Base-by-base conservation (phyloP, 2,888 invertebrate species). In the Crepidodera aurea region DNA sequence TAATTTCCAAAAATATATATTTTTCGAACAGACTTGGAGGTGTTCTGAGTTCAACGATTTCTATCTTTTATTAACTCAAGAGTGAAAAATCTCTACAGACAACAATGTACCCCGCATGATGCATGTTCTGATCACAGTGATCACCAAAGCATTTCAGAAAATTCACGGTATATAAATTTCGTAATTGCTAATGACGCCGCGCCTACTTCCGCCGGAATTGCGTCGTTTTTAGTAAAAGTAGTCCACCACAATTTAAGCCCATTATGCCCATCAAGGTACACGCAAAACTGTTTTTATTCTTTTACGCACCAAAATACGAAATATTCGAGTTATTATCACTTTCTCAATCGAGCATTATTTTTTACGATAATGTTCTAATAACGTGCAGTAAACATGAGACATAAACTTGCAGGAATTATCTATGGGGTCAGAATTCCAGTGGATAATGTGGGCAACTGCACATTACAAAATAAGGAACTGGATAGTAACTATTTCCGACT, bases 131-230 rank as follows among this genome's bases (percentile, higher is more conserved):
- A 29, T 29, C 29, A 29, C 29, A 29, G 29, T 29, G 46, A 56
- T 56, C 40, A 46, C 56, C n/a, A 25, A 56, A 56, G 46, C 46
- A 44, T 22, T 22, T 22, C 25, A 37, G 46, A 56, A 56, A 34
- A 37, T 56, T 56, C 25, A 56, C 56, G 46, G 56, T 56, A 46
- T 32, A 56, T 56, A 46, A 56, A 42, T 54, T 54, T 54, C 37
- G 55, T 55, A 44, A 56, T 56, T 56, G 25, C 25, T 15, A 59
- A 59, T 63, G 29, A 55, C 44, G 42, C 56, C 56, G 39, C 34
- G 32, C 64, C 64, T 18, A 48, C 55, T 51, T 64, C 64, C 64
- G 64, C 44, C 64, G 64, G 64, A 64, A 56, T 60, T 64, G 51
- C 56, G 51, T 64, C 27, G 46, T 62, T 62, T 62, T 62, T 34